Evolutionary conservation across 1,140 invertebrate genomes (phyloP), one percentile per base, ranked within the genome.

Genomic region (Onthophagus taurus): DNA sequence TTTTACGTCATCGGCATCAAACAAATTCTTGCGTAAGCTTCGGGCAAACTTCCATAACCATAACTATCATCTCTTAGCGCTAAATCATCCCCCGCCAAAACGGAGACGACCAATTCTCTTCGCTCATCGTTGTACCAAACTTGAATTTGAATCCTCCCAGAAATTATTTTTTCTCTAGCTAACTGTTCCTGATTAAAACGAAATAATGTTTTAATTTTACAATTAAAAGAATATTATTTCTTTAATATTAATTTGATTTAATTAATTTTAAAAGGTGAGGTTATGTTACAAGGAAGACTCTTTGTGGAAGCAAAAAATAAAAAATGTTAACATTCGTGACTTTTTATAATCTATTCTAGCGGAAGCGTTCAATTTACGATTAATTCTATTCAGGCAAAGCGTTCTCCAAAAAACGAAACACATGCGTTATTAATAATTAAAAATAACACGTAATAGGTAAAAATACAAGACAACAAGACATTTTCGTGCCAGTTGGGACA

Each of bases 111-210:
- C 46, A 89, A 66, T 55, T 89, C 86, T 48, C 76, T 78, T 23
- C 84, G 72, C 52, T 89, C 85, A 14, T 78, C 75, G 55, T 89
- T 81, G 64, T 88, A 90, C 78, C 82, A 88, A 13, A 90, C 79
- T 66, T 89, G 85, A 47, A 91, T 75, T 66, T 89, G 86, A 14
- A 89, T 75, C 13, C 86, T 72, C 13, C 83, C 82, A 19, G 74
- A 79, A 43, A 87, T 79, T 53, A 77, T 75, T 44, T 78, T 74
- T 60, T 86, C 83, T 21, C 81, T 76, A 3, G 77, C 77, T 36
- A 81, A 67, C 74, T 85, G 79, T 61, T 86, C 83, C 72, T 82
- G 41, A n/a, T n/a, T n/a, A n/a, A n/a, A n/a, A n/a, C 20, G 31
- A 42, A 47, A 42, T 42, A 31, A 42, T 13, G n/a, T 12, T 38